phyloP scores from a whole-genome alignment of 2,888 invertebrate species.

The Machimus atricapillus region DNA sequence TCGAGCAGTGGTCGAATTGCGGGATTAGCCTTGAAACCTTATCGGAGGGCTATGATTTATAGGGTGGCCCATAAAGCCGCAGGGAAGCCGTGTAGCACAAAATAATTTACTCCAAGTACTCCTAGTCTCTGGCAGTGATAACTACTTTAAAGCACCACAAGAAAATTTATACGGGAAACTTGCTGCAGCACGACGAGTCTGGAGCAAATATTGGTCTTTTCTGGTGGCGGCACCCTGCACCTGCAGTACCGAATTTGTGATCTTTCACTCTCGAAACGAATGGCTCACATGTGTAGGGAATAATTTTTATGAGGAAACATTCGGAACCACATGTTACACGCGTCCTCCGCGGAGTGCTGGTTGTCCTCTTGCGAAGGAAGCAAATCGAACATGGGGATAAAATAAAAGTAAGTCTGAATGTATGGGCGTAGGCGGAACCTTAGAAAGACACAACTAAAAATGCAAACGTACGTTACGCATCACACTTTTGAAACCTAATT shows the following conservation, averaged over 20 bases:
- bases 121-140: not conserved
- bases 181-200: not conserved
- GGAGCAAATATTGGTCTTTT: not conserved
- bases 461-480: too few species aligned
- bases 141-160: conserved; percentile 2
- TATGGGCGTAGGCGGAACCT: too few species aligned
- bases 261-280: not conserved
- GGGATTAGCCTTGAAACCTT: not conserved
- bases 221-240: not conserved
- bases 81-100: not conserved
- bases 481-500: too few species aligned
- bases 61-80: not conserved
- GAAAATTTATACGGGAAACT: not conserved
- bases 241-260: not conserved
- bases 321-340: conserved; percentile 11
- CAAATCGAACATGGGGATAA: not conserved
- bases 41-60: conserved; percentile 1
- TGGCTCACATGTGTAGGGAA: conserved; percentile 13
- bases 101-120: conserved; percentile 10
- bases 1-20: not conserved
- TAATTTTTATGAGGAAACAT: conserved; percentile 31
- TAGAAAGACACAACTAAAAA: too few species aligned
- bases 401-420: too few species aligned
- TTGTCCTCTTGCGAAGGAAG: not conserved
- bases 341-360: not conserved